Base-by-base conservation (phyloP, 2,888 invertebrate species). In the Neoscelio sp. region DNA sequence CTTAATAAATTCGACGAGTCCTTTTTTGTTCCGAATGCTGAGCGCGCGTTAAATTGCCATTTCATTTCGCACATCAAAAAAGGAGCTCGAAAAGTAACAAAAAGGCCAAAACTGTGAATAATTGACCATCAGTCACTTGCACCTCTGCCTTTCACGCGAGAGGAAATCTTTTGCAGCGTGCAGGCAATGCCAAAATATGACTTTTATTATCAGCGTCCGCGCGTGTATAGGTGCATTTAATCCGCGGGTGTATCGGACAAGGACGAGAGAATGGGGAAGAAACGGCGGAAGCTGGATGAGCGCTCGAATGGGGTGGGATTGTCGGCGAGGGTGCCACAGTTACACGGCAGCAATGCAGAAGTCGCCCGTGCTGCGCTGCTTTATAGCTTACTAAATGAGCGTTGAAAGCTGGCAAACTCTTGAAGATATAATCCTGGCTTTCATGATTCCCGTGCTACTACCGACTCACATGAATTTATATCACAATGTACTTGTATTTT, bases 341-440 rank as follows among this genome's bases (percentile, higher is more conserved):
- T 71, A 67, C 52, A 70, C 58, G 26, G 58, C n/a, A 48, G 71
- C 73, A 56, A 48, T 50, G 64, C 75, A 60, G 64, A 76, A 80
- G 81, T 65, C 71, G 79, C 67, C 80, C 78, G 79, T 71, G 81
- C 70, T 28, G 56, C 44, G 60, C 52, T 82, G 81, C 81, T 84
- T 83, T 83, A 82, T 82, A 76, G 84, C 82, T 84, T 83, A 82
- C 85, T 84, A 85, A 87, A 87, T 85, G 87, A 85, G 86, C 86
- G 85, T 82, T 87, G 87, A 87, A 87, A 88, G 85, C 87, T 85
- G 84, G 85, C 85, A 85, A 88, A 87, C 88, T 88, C 87, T 87
- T 85, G 85, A 87, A 85, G 83, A 87, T 86, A 87, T 88, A 88
- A 88, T 88, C 88, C 87, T 80, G 82, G 84, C 83, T 86, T 86